These are phyloP conservation scores for Eilema griseolum DNA, from an alignment of 2,888 invertebrate species.

Conservation along the genomic window DNA sequence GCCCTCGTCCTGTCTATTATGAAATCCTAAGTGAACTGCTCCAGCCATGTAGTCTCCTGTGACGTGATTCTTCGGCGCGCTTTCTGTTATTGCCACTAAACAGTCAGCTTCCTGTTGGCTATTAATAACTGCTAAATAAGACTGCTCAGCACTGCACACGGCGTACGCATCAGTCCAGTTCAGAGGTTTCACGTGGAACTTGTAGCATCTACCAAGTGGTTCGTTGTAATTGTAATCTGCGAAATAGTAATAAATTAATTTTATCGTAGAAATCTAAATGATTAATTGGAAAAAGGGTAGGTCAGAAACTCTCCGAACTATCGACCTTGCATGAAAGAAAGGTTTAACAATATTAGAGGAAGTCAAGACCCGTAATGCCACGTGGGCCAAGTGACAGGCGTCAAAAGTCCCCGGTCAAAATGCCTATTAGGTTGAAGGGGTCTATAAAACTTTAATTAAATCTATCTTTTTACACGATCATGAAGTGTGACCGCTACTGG, in stretches of 20 bases:
- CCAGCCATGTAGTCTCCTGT: conserved; percentile 21
- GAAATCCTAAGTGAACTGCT: conserved; percentile 57
- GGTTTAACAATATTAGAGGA: no score
- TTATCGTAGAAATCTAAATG: neutral
- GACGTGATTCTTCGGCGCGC: conserved; percentile 1
- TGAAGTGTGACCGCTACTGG: no score
- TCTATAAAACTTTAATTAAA: no score
- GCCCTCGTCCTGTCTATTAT: conserved; percentile 52
- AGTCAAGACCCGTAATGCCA: no score
- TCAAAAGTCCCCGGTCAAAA: no score
- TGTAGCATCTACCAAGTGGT: conserved; percentile 67
- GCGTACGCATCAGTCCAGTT: conserved; percentile 71
- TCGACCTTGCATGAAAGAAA: no score
- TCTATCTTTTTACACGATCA: no score
- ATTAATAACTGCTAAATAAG: conserved; percentile 70
- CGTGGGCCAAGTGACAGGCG: no score
- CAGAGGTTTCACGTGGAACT: conserved; percentile 66
- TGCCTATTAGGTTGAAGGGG: no score
- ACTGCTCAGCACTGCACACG: conserved; percentile 67
- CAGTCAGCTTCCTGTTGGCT: conserved; percentile 41
- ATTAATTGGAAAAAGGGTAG: no score
- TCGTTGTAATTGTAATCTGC: conserved; percentile 67
- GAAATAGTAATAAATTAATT: conserved; percentile 27
- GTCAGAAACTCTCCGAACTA: no score
- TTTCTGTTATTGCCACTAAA: conserved; percentile 29